These are phyloP conservation scores for Phaonia tiefii DNA, from an alignment of 2,888 invertebrate genomes.

Conservation along the genomic window DNA sequence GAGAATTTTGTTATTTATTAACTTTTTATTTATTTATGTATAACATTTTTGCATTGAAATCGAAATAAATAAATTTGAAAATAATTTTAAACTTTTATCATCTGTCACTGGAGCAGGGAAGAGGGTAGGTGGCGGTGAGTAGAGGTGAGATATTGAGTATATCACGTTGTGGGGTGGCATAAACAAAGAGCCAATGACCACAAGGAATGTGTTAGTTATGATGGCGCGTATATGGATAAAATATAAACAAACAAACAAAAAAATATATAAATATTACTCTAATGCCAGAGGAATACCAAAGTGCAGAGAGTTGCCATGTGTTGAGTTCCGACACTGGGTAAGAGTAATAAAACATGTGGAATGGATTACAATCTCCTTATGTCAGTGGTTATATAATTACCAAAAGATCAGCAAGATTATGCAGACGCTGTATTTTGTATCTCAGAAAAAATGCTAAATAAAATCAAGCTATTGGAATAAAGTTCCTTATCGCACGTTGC, in stretches of 20 bases:
- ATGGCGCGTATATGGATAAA: too few species aligned
- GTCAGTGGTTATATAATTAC: too few species aligned
- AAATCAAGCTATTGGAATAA: too few species aligned
- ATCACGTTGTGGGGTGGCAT: not conserved
- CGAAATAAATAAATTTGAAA: too few species aligned
- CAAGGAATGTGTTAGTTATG: constrained; percentile 31
- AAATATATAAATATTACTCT: not conserved
- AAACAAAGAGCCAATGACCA: constrained; percentile 50
- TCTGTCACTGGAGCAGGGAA: not conserved
- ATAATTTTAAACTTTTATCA: not conserved
- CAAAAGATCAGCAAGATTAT: too few species aligned
- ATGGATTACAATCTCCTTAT: too few species aligned
- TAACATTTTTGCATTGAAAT: not conserved
- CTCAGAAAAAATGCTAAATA: too few species aligned
- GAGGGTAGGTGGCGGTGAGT: not conserved
- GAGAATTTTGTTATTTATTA: constrained; percentile 8
- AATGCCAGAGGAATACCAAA: not conserved
- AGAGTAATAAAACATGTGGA: too few species aligned
- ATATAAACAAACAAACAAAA: not conserved
- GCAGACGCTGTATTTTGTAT: too few species aligned
- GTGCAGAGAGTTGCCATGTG: not conserved
- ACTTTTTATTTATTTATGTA: not conserved
- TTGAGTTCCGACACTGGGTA: too few species aligned
- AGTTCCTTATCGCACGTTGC: too few species aligned
- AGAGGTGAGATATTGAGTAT: not conserved